phyloP scores from a whole-genome alignment of 2,888 invertebrate species.

The Drosophila limbata region DNA sequence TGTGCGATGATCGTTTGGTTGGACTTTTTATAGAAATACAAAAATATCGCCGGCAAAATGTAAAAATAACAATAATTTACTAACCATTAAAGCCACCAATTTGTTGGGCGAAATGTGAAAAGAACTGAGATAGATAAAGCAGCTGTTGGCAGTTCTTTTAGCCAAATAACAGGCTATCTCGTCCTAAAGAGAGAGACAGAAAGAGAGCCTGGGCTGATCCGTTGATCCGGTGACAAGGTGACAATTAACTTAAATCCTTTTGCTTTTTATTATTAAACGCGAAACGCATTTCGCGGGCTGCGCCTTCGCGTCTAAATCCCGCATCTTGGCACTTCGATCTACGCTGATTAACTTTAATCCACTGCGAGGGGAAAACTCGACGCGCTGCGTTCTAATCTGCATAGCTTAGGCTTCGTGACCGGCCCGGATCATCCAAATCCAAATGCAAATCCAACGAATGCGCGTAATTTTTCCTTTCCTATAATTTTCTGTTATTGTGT shows the following conservation, averaged over 20 bases:
- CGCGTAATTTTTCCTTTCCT: constrained; percentile 42
- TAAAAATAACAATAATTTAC: constrained; percentile 28
- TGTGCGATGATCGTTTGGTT: constrained; percentile 25
- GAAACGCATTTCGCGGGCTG: constrained; percentile 28
- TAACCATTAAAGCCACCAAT: constrained; percentile 15
- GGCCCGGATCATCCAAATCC: constrained; percentile 73
- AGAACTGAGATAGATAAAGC: constrained; percentile 16
- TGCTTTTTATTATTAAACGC: constrained; percentile 71
- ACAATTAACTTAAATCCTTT: constrained; percentile 75
- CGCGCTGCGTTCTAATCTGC: constrained; percentile 66
- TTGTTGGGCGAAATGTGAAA: not conserved
- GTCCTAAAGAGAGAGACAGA: not conserved
- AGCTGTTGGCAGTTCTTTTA: constrained; percentile 40
- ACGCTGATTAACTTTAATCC: constrained; percentile 65
- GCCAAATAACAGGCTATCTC: no score
- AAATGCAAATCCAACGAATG: constrained; percentile 27
- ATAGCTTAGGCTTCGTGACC: constrained; percentile 66
- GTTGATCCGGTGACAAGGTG: no score
- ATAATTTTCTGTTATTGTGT: constrained; percentile 22
- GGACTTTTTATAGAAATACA: constrained; percentile 33
- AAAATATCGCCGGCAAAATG: constrained; percentile 7
- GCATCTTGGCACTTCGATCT: constrained; percentile 14
- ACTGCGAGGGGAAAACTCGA: constrained; percentile 63
- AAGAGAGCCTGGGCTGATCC: constrained; percentile 23
- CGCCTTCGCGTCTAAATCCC: constrained; percentile 29